A percentile compares a stretch with the other conserved stretches of the same genome.
Conservation (phyloP, 2,797 vertebrate genomes). For the Pseudomugil tenellus region DNA sequence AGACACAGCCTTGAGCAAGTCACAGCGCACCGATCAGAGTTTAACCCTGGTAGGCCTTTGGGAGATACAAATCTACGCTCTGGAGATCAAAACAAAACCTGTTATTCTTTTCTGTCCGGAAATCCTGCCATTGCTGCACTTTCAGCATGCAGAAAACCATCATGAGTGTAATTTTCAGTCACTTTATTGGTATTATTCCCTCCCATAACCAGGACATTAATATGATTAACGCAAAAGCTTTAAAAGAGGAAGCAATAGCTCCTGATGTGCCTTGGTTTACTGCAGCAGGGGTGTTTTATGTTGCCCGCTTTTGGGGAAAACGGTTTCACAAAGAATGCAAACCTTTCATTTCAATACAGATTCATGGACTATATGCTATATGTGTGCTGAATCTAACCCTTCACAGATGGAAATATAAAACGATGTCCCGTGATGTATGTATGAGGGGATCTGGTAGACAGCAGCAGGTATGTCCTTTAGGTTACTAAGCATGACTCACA, state of each 20-base stretch:
- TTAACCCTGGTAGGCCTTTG: slow-evolving; percentile 69
- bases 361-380: slow-evolving; percentile 5
- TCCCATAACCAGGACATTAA: slow-evolving; percentile 32
- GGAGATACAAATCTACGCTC: slow-evolving; percentile 58
- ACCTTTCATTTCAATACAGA: slow-evolving; percentile 1
- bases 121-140: slow-evolving; percentile 54
- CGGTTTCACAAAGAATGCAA: slow-evolving; percentile 15
- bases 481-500: slow-evolving; percentile 37
- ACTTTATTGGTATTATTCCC: slow-evolving; percentile 51
- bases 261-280: slow-evolving; percentile 36
- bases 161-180: slow-evolving; percentile 40
- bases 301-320: slow-evolving; percentile 18
- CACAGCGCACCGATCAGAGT: slow-evolving; percentile 64
- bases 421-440: slow-evolving; percentile 27
- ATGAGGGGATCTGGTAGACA: slow-evolving; percentile 39
- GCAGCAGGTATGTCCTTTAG: slow-evolving; percentile 55
- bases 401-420: slow-evolving; percentile 33
- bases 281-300: slow-evolving; percentile 13
- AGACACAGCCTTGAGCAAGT: slow-evolving; percentile 66
- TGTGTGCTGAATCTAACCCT: slow-evolving; percentile 7
- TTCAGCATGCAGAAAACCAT: slow-evolving; percentile 36
- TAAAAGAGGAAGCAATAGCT: slow-evolving; percentile 28
- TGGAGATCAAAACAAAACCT: slow-evolving; percentile 60
- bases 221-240: slow-evolving; percentile 56
- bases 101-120: slow-evolving; percentile 57